Conservation (phyloP, 2,113 vertebrate genomes). For the Vombatus ursinus region DNA sequence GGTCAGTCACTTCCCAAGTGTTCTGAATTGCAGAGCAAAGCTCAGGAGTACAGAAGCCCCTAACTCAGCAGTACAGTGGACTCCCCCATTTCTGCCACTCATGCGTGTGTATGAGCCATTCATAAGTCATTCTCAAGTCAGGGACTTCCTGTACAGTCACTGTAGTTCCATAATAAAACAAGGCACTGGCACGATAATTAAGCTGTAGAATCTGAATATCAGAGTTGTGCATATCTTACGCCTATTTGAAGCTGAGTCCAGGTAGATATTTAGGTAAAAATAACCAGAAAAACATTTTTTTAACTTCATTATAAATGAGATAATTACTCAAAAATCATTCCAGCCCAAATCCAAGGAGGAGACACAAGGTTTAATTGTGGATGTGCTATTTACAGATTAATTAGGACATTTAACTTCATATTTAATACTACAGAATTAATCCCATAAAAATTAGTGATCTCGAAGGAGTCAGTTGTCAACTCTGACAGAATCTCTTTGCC, state of each 20-base stretch:
- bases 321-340: slow-evolving; percentile 89
- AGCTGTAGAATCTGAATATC: slow-evolving; percentile 10
- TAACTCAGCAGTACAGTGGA: not conserved
- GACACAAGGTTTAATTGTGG: slow-evolving; percentile 87
- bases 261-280: slow-evolving; percentile 78
- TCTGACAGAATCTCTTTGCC: slow-evolving; percentile 93
- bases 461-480: slow-evolving; percentile 94
- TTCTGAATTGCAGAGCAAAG: slow-evolving; percentile 33
- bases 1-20: not conserved
- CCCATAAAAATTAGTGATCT: slow-evolving; percentile 95
- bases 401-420: slow-evolving; percentile 96
- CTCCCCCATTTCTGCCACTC: slow-evolving; percentile 25
- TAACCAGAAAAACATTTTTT: slow-evolving; percentile 44
- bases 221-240: slow-evolving; percentile 2
- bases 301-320: slow-evolving; percentile 81
- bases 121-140: not conserved
- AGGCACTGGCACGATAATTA: not conserved
- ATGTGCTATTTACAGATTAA: slow-evolving; percentile 93
- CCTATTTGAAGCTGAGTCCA: slow-evolving; percentile 64
- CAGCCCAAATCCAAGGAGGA: slow-evolving; percentile 79
- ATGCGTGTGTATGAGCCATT: slow-evolving; percentile 1
- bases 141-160: not conserved
- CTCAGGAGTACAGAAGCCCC: not conserved
- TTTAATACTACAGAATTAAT: slow-evolving; percentile 96
- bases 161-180: not conserved